Base-by-base conservation (phyloP, 2,113 vertebrate species). In the Pterocles gutturalis region DNA sequence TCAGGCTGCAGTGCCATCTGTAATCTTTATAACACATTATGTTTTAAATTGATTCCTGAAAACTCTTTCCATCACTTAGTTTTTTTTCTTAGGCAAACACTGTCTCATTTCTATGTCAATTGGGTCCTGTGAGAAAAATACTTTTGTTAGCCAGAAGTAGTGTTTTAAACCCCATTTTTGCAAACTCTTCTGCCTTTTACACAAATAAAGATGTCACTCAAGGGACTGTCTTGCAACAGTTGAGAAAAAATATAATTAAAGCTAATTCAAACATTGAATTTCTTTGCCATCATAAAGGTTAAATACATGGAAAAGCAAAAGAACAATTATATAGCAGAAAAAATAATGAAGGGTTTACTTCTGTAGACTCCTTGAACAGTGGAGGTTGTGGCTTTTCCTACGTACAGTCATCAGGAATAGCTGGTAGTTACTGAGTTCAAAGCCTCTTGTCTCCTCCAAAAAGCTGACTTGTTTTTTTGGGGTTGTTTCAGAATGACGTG, bases 311-410 rank as follows among this genome's bases (percentile, higher is more conserved):
- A 87, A 93, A 94, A 91, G 36, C n/a, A 64, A 48, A 93, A 95
- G 15, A 48, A 46, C 41, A 46, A 89, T 85, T 91, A 55, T 84
- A 49, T 61, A 87, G 78, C 54, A 95, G 66, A 72, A 89, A 48
- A 72, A 80, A 67, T 94, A 94, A 96, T 96, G 81, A 91, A 53
- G 36, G 92, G 85, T 86, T 96, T 96, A 72, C 31, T 53, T 92
- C 67, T 92, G 38, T 49, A 94, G 15, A n/a, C 75, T 91, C 21
- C 16, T 7, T 77, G 62, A 66, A 41, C 70, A 86, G 71, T 48
- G 67, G 71, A 94, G 41, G 31, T 83, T 96, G 87, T 85, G 95
- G 92, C 58, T 96, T 96, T 89, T 90, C 76, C n/a, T 83, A 17
- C 66, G 76, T 96, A 69, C 76, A 90, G 73, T 90, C 90, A 83